Percentiles rank a stretch among this genome's conserved stretches.
Evolutionary conservation across 2,797 vertebrate genomes (phyloP).

Genomic region (Cetoscarus ocellatus): DNA sequence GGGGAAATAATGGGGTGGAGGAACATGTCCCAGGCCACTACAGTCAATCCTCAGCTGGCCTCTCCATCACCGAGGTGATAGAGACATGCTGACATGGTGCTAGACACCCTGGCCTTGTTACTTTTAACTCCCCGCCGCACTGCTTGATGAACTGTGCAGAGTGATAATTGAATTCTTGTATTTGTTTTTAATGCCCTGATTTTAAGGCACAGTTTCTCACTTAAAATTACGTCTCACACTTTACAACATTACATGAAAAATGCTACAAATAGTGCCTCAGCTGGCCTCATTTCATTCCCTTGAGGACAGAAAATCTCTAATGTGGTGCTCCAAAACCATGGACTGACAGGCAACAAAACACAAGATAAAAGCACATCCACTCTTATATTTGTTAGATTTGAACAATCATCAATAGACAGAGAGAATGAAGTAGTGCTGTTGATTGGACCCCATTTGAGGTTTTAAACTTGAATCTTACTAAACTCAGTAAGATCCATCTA

Average conservation of each 20-base stretch:
- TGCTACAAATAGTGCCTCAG: constrained; percentile 50
- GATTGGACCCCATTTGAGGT: too few species aligned
- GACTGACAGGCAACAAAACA: constrained; percentile 2
- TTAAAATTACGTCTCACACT: constrained; percentile 50
- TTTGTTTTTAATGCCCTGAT: constrained; percentile 58
- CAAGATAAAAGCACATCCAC: constrained; percentile 11
- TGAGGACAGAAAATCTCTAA: constrained; percentile 33
- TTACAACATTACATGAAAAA: constrained; percentile 55
- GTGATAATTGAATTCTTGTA: constrained; percentile 73
- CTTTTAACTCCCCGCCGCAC: constrained; percentile 50
- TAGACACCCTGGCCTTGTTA: constrained; percentile 63
- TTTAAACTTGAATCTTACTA: too few species aligned
- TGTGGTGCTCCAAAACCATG: neutral
- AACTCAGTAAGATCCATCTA: too few species aligned
- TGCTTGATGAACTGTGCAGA: constrained; percentile 49
- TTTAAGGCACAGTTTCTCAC: constrained; percentile 44
- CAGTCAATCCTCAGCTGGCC: constrained; percentile 90
- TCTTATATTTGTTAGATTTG: constrained; percentile 7
- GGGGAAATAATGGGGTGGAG: constrained; percentile 84
- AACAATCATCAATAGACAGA: too few species aligned
- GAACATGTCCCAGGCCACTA: constrained; percentile 90
- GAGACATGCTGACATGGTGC: constrained; percentile 73
- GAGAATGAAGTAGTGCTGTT: too few species aligned
- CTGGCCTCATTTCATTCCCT: constrained; percentile 26
- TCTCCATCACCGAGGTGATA: constrained; percentile 81